A percentile compares a stretch with the other conserved stretches of the same genome.
phyloP scores from a whole-genome alignment of 1,140 invertebrate genomes.

The Sitophilus oryzae region DNA sequence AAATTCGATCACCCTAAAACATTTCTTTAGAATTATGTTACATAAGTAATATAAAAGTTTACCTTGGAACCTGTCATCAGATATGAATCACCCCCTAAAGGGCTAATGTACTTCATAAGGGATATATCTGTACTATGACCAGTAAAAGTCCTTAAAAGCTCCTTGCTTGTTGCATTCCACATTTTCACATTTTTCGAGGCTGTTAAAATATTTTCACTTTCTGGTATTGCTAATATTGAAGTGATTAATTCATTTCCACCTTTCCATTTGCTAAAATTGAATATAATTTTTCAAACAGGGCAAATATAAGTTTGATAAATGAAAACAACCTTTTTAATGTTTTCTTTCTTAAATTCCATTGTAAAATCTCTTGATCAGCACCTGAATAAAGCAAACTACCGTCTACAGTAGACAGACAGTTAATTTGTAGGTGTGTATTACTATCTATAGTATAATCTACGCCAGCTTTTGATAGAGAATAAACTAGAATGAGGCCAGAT shows the following conservation, averaged over 20 bases:
- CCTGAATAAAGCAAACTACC: constrained; percentile 45
- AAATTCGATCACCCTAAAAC: constrained; percentile 49
- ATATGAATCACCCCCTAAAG: constrained; percentile 46
- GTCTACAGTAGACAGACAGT: constrained; percentile 44
- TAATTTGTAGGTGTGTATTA: constrained; percentile 44
- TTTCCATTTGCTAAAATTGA: constrained; percentile 52
- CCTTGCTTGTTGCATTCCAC: constrained; percentile 55
- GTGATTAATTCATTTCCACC: constrained; percentile 59
- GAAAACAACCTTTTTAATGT: constrained; percentile 28
- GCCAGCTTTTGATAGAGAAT: constrained; percentile 58
- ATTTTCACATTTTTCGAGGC: constrained; percentile 60
- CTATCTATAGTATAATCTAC: constrained; percentile 48
- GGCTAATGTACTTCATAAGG: constrained; percentile 48
- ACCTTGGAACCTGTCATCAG: constrained; percentile 55
- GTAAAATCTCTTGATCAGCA: constrained; percentile 47
- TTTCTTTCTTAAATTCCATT: constrained; percentile 46
- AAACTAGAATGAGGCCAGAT: constrained; percentile 59
- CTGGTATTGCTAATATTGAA: constrained; percentile 57
- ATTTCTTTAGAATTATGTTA: constrained; percentile 4
- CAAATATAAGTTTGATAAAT: constrained; percentile 3
- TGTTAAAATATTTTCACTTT: constrained; percentile 57
- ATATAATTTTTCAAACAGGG: constrained; percentile 1
- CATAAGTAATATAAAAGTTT: not conserved
- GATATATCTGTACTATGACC: constrained; percentile 61
- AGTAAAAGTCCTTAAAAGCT: constrained; percentile 57